Evolutionary conservation across 1,140 invertebrate species (phyloP), one percentile per base, ranked within the genome.

Genomic region (Diorhabda carinulata): DNA sequence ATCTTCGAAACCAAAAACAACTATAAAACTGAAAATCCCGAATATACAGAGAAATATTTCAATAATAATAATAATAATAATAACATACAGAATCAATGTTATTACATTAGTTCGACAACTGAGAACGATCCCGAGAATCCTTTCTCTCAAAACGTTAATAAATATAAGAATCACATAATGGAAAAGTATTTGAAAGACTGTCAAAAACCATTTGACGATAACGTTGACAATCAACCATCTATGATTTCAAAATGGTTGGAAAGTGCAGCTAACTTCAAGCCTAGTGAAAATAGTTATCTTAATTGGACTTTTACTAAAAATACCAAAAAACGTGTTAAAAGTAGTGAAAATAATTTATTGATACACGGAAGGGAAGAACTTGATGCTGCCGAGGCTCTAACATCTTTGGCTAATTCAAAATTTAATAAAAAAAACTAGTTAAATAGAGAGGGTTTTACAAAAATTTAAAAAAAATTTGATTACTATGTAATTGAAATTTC

Each of bases 321-420:
- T 52, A 71, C 69, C 59, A 77, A 78, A 62, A 76, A 74, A 10
- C 77, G 74, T 70, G 66, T 67, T 9, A 66, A 64, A 42, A 59
- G 43, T 57, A 43, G 44, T 25, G 60, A 63, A 63, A 43, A 52
- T 41, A 41, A 57, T 7, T n/a, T 69, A 7, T 40, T 61, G 42
- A 65, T 71, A 3, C 88, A 88, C 72, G 87, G 86, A 56, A 84
- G 86, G 71, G 88, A 90, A 74, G 89, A 91, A 76, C 81, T 91
- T 3, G 89, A 90, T 76, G 89, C 89, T 2, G 89, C 89, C 2
- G 88, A 90, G 68, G 88, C 89, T 0, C 78, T 90, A 5, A 89
- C 87, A 4, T 81, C 82, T 41, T 76, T 88, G 64, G 86, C 86
- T 41, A 78, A 77, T 71, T 76, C 80, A 5, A 52, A 25, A 64